Conservation (phyloP, 2,797 vertebrate species). For the Lophotriccus pileatus region DNA sequence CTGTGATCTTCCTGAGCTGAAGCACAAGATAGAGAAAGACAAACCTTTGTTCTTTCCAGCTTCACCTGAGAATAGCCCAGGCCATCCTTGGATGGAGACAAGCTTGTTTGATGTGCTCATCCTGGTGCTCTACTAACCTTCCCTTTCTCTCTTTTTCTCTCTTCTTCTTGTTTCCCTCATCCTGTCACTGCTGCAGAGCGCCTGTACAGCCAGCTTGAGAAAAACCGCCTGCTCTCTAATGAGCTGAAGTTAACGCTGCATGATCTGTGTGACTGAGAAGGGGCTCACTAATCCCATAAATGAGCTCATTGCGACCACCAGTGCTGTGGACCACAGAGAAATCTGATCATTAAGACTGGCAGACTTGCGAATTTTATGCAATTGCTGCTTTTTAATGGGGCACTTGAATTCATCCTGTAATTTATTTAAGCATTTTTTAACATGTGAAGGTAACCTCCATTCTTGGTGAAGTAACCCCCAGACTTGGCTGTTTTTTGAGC, state of each 20-base stretch:
- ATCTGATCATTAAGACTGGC: constrained; percentile 38
- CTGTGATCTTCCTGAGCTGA: neutral
- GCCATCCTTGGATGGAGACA: neutral
- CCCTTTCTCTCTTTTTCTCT: constrained; percentile 73
- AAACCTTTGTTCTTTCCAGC: neutral
- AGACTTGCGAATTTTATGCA: constrained; percentile 10
- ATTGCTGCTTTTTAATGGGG: constrained; percentile 22
- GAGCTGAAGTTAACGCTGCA: constrained; percentile 81
- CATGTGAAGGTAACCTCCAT: neutral
- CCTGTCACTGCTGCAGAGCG: constrained; percentile 70
- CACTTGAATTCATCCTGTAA: neutral
- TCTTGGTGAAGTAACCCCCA: neutral
- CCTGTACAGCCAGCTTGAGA: constrained; percentile 81
- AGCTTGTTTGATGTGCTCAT: neutral
- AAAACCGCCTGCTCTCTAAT: constrained; percentile 79
- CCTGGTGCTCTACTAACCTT: constrained; percentile 66
- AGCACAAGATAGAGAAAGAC: neutral
- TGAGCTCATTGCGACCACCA: constrained; percentile 34
- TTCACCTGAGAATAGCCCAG: neutral
- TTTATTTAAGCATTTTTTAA: neutral
- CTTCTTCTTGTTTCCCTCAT: constrained; percentile 33
- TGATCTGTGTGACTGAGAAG: constrained; percentile 80
- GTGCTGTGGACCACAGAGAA: constrained; percentile 57
- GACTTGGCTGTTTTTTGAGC: neutral
- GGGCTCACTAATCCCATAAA: constrained; percentile 62